Evolutionary conservation across 2,113 vertebrate genomes (phyloP).

Genomic region (Naja naja): DNA sequence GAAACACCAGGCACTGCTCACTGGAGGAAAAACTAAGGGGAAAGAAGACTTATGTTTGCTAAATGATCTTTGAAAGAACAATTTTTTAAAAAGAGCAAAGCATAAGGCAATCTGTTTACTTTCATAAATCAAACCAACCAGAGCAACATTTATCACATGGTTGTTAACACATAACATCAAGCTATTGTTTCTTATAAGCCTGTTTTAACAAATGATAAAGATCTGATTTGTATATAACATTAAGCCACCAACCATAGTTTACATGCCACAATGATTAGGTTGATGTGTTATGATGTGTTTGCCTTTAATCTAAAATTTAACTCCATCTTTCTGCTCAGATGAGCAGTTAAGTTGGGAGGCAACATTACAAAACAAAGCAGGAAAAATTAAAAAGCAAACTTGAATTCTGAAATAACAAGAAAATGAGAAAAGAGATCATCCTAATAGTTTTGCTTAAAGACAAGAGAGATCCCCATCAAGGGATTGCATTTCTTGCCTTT

Average conservation of each 20-base stretch:
- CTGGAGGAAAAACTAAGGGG: neutral
- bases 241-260: neutral
- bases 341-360: neutral
- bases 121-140: neutral
- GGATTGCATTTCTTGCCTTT: neutral
- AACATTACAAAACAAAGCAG: neutral
- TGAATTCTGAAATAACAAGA: neutral
- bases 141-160: neutral
- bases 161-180: neutral
- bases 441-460: neutral
- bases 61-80: neutral
- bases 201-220: neutral
- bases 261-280: neutral
- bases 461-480: neutral
- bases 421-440: neutral
- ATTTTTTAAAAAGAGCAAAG: neutral
- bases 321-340: neutral
- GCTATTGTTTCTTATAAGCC: neutral
- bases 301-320: neutral
- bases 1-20: neutral
- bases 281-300: neutral
- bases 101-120: neutral
- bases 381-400: neutral
- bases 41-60: neutral
- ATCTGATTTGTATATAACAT: neutral